Evolutionary conservation across 2,797 vertebrate genomes (phyloP).

Genomic region (Allobates femoralis): DNA sequence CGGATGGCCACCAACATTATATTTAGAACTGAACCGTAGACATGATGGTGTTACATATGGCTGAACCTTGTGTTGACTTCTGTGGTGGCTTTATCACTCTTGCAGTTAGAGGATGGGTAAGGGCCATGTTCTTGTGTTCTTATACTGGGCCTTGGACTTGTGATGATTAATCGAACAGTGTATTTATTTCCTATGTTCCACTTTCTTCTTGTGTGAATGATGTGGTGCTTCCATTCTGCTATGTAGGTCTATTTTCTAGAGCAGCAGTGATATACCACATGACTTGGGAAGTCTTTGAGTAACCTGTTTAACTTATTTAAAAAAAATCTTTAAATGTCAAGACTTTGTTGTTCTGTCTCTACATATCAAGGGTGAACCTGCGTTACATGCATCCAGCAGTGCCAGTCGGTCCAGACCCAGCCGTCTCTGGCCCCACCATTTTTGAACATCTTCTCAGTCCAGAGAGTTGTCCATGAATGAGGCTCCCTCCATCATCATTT

Average conservation of each 20-base stretch:
- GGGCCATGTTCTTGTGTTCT: too few species aligned
- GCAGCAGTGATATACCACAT: not conserved
- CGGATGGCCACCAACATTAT: not conserved
- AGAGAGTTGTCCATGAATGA: too few species aligned
- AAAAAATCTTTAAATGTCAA: not conserved
- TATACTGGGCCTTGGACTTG: not conserved
- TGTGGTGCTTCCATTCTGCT: not conserved
- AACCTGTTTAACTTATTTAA: conserved; percentile 21
- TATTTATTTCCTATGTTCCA: not conserved
- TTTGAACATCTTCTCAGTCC: too few species aligned
- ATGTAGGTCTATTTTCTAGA: not conserved
- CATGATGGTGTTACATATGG: not conserved
- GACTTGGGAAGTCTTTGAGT: conserved; percentile 27
- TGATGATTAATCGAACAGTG: not conserved
- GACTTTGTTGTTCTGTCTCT: not conserved
- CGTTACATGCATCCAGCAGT: too few species aligned
- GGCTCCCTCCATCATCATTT: too few species aligned
- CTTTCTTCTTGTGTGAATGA: not conserved
- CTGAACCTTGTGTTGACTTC: not conserved
- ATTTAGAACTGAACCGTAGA: not conserved
- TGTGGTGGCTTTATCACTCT: not conserved
- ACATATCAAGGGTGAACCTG: too few species aligned
- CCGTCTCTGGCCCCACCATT: too few species aligned
- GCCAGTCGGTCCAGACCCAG: too few species aligned
- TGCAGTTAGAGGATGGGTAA: not conserved